Evolutionary conservation across 2,797 vertebrate genomes (phyloP).

Genomic region (Merluccius polli): DNA sequence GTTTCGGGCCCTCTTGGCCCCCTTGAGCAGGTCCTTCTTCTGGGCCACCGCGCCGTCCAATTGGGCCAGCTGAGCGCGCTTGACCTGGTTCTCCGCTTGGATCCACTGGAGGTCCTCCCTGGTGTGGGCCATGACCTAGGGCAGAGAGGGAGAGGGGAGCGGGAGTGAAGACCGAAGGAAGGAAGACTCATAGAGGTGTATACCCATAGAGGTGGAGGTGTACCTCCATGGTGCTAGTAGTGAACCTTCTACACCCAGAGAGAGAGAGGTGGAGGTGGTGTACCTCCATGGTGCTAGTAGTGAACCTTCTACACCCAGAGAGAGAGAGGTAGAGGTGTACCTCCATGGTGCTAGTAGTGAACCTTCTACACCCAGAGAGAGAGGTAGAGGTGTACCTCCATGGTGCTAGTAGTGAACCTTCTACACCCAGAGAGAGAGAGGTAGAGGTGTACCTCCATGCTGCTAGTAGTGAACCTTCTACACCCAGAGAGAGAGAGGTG

Average conservation of each 20-base stretch:
- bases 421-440: too few relatives aligned
- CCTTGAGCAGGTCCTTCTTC: slow-evolving; percentile 60
- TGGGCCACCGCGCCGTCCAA: slow-evolving; percentile 51
- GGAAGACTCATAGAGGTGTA: not conserved
- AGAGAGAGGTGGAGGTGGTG: too few relatives aligned
- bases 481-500: too few relatives aligned
- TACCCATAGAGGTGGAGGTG: too few relatives aligned
- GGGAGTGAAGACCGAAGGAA: not conserved
- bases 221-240: too few relatives aligned
- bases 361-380: too few relatives aligned
- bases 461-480: too few relatives aligned
- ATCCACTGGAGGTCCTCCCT: slow-evolving; percentile 75
- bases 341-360: slow-evolving; percentile 54
- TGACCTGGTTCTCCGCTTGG: slow-evolving; percentile 60
- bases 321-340: slow-evolving; percentile 23
- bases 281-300: not conserved
- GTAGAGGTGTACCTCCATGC: too few relatives aligned
- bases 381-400: too few relatives aligned
- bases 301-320: slow-evolving; percentile 16
- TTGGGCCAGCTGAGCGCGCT: slow-evolving; percentile 53
- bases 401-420: too few relatives aligned
- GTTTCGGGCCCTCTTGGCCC: slow-evolving; percentile 62
- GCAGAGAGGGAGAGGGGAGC: rapidly evolving
- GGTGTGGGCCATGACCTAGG: slow-evolving; percentile 71
- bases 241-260: too few relatives aligned